A percentile compares a stretch with the other conserved stretches of the same genome.
phyloP scores from a whole-genome alignment of 2,113 vertebrate genomes.

The Hydrolagus affinis region DNA sequence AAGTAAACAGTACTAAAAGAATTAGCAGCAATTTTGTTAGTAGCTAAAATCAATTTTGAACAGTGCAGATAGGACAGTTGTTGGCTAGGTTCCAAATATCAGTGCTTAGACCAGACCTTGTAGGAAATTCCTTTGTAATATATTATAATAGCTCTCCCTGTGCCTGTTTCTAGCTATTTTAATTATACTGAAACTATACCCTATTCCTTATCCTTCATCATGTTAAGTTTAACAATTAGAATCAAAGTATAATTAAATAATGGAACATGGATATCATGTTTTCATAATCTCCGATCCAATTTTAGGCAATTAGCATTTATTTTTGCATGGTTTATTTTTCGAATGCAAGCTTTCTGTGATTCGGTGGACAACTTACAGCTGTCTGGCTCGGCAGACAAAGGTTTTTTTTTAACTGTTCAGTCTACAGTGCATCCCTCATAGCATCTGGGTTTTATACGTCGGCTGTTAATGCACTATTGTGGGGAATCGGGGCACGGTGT shows the following conservation, averaged over 20 bases:
- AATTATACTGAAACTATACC: constrained; percentile 14
- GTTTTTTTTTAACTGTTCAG: constrained; percentile 1
- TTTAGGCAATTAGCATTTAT: background rate
- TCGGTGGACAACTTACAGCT: background rate
- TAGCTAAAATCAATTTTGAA: constrained; percentile 3
- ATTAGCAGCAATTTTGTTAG: background rate
- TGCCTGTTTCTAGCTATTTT: background rate
- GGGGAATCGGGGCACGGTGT: background rate
- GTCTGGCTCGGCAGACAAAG: background rate
- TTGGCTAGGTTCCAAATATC: constrained; percentile 6
- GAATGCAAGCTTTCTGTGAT: background rate
- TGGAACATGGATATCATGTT: background rate
- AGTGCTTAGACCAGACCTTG: background rate
- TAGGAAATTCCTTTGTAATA: background rate
- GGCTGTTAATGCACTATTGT: background rate
- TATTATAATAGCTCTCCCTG: background rate
- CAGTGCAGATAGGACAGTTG: background rate
- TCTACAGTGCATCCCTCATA: background rate
- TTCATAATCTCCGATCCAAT: constrained; percentile 14
- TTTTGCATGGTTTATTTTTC: constrained; percentile 16
- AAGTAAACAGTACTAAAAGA: background rate
- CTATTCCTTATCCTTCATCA: constrained; percentile 14
- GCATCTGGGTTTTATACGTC: background rate
- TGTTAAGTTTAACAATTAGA: constrained; percentile 9
- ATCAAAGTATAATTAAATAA: constrained; percentile 12